Conservation (phyloP, 1,140 invertebrate genomes). For the Scaptomyza montana region DNA sequence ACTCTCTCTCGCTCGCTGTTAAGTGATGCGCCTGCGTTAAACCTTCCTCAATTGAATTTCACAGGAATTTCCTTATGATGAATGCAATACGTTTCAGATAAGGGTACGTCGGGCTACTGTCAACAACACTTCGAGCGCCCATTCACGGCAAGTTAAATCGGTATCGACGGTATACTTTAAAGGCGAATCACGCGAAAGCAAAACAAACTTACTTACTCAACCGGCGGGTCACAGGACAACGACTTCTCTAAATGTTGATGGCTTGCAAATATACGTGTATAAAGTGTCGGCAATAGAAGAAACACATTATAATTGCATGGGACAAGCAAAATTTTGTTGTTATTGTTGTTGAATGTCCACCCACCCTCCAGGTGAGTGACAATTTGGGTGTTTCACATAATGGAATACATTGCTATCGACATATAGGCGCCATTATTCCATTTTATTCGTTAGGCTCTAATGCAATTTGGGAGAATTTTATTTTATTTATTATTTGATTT, state of each 20-base stretch:
- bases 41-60: constrained; percentile 66
- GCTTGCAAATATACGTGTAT: constrained; percentile 20
- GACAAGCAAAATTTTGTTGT: constrained; percentile 58
- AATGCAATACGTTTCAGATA: constrained; percentile 70
- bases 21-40: constrained; percentile 54
- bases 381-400: constrained; percentile 61
- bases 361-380: constrained; percentile 58
- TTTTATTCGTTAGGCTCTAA: constrained; percentile 32
- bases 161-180: constrained; percentile 17
- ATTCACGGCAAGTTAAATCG: constrained; percentile 32
- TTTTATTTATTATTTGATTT: constrained; percentile 73
- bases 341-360: constrained; percentile 48
- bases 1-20: not conserved
- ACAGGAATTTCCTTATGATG: constrained; percentile 66
- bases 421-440: constrained; percentile 58
- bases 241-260: constrained; percentile 53
- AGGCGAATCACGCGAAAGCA: constrained; percentile 59
- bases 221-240: constrained; percentile 59
- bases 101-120: constrained; percentile 61
- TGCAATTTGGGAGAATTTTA: constrained; percentile 74
- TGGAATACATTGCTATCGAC: constrained; percentile 63
- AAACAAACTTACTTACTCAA: constrained; percentile 48
- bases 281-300: constrained; percentile 44
- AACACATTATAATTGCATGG: constrained; percentile 74
- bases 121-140: constrained; percentile 40